A percentile compares a stretch with the other conserved stretches of the same genome.
These are phyloP conservation scores for Lepus oiostolus DNA, from an alignment of 2,797 vertebrate genomes.

Conservation along the genomic window DNA sequence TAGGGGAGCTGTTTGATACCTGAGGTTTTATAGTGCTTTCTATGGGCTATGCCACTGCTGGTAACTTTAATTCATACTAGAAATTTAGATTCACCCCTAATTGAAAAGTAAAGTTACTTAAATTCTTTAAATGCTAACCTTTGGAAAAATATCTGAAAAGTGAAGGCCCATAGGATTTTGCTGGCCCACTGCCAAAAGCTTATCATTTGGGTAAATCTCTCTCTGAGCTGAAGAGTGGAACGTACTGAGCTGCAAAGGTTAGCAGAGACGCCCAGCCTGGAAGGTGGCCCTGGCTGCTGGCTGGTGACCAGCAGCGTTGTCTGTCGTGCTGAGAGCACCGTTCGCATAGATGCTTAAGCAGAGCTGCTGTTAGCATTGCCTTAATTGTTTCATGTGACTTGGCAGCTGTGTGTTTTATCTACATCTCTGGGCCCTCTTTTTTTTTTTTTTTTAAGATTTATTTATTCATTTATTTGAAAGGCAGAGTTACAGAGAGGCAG, in stretches of 20 bases:
- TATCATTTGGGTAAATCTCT: constrained; percentile 89
- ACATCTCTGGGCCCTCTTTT: constrained; percentile 85
- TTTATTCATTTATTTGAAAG: constrained; percentile 66
- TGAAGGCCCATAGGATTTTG: constrained; percentile 84
- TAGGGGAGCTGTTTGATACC: constrained; percentile 9
- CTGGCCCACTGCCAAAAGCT: constrained; percentile 86
- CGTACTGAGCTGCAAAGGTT: constrained; percentile 84
- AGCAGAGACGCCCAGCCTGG: constrained; percentile 86
- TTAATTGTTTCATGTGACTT: constrained; percentile 90
- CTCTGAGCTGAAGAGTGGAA: constrained; percentile 84
- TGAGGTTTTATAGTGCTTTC: constrained; percentile 48
- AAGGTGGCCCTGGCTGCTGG: constrained; percentile 84
- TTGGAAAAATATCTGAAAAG: constrained; percentile 83
- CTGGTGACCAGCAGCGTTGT: constrained; percentile 88
- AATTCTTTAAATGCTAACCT: constrained; percentile 83
- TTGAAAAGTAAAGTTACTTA: constrained; percentile 84
- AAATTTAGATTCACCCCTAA: constrained; percentile 80
- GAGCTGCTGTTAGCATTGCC: constrained; percentile 86
- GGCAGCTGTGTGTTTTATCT: constrained; percentile 89
- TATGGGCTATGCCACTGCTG: constrained; percentile 70
- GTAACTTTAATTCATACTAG: constrained; percentile 66
- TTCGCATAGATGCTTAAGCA: constrained; percentile 86
- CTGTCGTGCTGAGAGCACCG: constrained; percentile 83
- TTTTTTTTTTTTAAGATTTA: background rate
- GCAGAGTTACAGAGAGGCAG: no score